A percentile compares a stretch with the other conserved stretches of the same genome.
Evolutionary conservation across 1,140 invertebrate genomes (phyloP).

Genomic region (Thaumetopoea pityocampa): DNA sequence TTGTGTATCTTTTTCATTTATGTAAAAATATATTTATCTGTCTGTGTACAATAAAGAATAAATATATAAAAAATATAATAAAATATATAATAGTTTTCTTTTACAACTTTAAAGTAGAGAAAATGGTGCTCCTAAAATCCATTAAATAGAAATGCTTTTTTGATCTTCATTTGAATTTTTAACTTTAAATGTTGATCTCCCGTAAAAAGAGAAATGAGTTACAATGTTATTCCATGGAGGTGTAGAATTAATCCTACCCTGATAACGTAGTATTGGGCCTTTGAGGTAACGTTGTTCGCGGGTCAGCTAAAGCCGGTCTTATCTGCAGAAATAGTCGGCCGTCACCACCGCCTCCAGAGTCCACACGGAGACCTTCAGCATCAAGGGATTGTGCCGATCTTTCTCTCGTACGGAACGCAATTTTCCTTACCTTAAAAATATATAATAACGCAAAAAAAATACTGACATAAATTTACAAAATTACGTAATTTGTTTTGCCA

Average conservation of each 20-base stretch:
- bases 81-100: too few species aligned
- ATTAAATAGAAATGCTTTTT: too few species aligned
- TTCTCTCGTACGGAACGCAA: conserved; percentile 62
- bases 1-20: too few species aligned
- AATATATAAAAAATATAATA: too few species aligned
- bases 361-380: conserved; percentile 38
- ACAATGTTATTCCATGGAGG: background rate
- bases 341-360: conserved; percentile 49
- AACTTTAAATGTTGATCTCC: background rate
- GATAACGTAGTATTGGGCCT: conserved; percentile 48
- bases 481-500: conserved; percentile 5
- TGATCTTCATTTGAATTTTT: too few species aligned
- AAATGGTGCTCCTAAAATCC: too few species aligned
- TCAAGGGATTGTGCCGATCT: conserved; percentile 69
- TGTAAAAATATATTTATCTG: too few species aligned
- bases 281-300: conserved; percentile 44
- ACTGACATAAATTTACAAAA: conserved; percentile 4
- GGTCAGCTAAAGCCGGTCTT: conserved; percentile 60
- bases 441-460: background rate
- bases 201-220: background rate
- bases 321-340: conserved; percentile 68
- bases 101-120: too few species aligned
- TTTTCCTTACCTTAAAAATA: conserved; percentile 58
- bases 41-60: too few species aligned
- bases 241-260: conserved; percentile 29